Conservation (phyloP, 2,888 invertebrate genomes). For the Catocala fraxini region DNA sequence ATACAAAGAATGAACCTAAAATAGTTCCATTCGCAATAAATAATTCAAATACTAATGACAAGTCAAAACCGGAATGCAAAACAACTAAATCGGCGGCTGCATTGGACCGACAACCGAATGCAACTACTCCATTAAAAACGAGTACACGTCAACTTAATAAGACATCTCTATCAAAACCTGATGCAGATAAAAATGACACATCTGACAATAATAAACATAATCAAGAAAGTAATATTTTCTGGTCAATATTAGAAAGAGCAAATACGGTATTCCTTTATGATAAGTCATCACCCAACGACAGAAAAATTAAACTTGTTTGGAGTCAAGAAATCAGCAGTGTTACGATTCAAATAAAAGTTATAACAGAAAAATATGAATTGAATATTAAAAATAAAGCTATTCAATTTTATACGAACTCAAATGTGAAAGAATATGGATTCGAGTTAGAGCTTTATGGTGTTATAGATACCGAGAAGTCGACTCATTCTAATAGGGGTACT, state of each 20-base stretch:
- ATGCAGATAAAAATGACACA: too few relatives aligned
- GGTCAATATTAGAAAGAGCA: constrained; percentile 8
- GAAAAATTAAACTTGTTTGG: constrained; percentile 69
- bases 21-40: neutral
- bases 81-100: neutral
- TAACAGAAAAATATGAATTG: constrained; percentile 69
- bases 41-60: neutral
- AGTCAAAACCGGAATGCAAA: neutral
- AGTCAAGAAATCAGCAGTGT: constrained; percentile 66
- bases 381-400: constrained; percentile 61
- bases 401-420: constrained; percentile 60
- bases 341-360: constrained; percentile 70
- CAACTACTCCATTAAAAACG: too few relatives aligned
- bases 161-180: too few relatives aligned
- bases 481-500: constrained; percentile 71
- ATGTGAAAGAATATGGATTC: constrained; percentile 69
- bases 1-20: constrained; percentile 2
- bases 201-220: too few relatives aligned
- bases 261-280: constrained; percentile 11
- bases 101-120: neutral
- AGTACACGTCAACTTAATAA: too few relatives aligned
- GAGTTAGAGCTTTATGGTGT: constrained; percentile 76
- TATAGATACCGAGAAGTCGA: constrained; percentile 56
- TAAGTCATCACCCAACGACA: neutral
- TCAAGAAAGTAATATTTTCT: neutral